Conservation (phyloP, 2,797 vertebrate species). For the Petrocephalus schoutedeni region DNA sequence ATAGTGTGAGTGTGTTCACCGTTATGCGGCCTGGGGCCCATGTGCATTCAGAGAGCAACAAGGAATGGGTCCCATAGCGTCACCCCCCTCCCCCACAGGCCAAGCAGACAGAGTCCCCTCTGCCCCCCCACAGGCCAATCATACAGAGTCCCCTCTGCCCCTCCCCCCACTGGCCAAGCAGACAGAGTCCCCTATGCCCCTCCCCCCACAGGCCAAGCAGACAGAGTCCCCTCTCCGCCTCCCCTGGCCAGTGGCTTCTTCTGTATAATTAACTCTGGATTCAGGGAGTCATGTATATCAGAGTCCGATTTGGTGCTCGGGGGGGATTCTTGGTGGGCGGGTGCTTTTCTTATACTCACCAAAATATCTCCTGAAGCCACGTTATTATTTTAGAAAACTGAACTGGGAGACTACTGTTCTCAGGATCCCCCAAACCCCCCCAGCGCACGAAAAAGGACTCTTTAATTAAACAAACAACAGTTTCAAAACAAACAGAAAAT, state of each 20-base stretch:
- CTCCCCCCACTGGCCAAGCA: neutral
- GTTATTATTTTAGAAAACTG: constrained; percentile 13
- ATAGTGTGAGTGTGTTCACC: neutral
- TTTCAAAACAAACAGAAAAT: constrained; percentile 20
- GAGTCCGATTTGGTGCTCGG: neutral
- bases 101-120: neutral
- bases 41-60: neutral
- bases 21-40: neutral
- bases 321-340: neutral
- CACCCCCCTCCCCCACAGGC: neutral
- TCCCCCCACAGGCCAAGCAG: neutral
- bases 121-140: neutral
- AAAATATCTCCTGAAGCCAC: constrained; percentile 10
- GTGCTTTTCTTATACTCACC: neutral
- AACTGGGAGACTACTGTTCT: constrained; percentile 6
- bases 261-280: neutral
- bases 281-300: neutral
- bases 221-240: neutral
- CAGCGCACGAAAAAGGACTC: neutral
- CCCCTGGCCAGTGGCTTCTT: neutral
- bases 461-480: constrained; percentile 11
- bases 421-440: neutral
- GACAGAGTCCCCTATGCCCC: neutral
- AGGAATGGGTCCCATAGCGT: neutral
- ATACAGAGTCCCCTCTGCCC: neutral